phyloP scores from a whole-genome alignment of 2,888 invertebrate species.

The Gryllus longicercus region DNA sequence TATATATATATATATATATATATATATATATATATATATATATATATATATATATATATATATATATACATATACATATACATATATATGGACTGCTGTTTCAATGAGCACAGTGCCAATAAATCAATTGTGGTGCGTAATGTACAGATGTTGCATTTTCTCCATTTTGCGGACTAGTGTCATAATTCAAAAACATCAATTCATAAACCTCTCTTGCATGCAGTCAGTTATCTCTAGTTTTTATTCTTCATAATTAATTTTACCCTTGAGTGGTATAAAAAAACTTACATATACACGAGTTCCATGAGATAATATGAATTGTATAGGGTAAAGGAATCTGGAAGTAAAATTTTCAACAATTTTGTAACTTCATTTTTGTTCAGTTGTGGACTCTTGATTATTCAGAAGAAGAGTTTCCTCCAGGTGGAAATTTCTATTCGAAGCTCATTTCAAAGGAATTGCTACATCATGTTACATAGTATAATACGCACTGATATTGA shows the following conservation, averaged over 20 bases:
- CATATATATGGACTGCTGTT: neutral
- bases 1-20: conserved; percentile 23
- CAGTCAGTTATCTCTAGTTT: neutral
- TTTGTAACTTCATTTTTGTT: too few species aligned
- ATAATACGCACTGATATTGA: neutral
- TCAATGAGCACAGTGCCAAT: conserved; percentile 17
- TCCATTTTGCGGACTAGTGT: neutral
- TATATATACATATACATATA: too few species aligned
- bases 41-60: conserved; percentile 25
- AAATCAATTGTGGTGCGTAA: conserved; percentile 7
- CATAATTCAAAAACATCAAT: neutral
- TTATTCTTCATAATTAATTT: neutral
- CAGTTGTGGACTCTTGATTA: too few species aligned
- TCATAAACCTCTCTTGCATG: conserved; percentile 4
- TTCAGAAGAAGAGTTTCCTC: too few species aligned
- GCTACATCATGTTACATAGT: too few species aligned
- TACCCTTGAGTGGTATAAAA: neutral
- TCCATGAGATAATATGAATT: neutral
- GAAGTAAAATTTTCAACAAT: neutral
- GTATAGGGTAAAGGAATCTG: neutral
- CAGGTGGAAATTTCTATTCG: too few species aligned
- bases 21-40: conserved; percentile 22
- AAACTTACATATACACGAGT: neutral
- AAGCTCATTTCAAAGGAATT: too few species aligned
- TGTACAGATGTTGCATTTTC: conserved; percentile 5